Evolutionary conservation across 2,113 vertebrate species (phyloP), one percentile per base, ranked within the genome.

Genomic region (Carollia perspicillata): DNA sequence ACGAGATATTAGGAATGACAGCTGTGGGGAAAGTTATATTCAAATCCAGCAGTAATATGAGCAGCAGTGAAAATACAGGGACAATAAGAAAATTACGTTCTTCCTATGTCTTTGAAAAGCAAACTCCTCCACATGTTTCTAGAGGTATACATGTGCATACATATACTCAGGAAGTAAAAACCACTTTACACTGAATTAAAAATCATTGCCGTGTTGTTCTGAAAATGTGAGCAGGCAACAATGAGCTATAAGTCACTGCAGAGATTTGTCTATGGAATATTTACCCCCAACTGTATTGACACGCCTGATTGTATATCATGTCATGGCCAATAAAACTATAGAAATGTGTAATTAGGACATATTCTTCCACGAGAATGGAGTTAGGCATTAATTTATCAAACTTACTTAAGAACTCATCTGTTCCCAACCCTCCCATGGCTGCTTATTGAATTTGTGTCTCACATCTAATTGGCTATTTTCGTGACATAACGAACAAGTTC

Each of bases 381-480:
- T 51, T 92, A 91, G 93, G 71, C 93, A 80, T 95, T 96, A 94
- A 89, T 94, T 98, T 83, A 87, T 97, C 8, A 1, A 92, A 89
- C 87, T 98, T 96, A 40, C 89, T 98, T 97, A 95, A 96, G 89
- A 84, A 96, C 77, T 85, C 4, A 6, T 95, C 96, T 97, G 75
- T 87, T 40, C 75, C 97, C 79, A 28, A 53, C 87, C 93, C 17
- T 93, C 96, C 94, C 51, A 11, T 9, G 83, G 85, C 55, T 30
- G 66, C 78, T 86, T 95, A 97, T 98, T 93, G 90, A 96, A 89
- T 90, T 96, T 98, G 96, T 97, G 40, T 90, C 84, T 96, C 30
- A 49, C 51, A 86, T 35, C 44, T 97, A 96, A 97, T 96, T 96
- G 87, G 65, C 93, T 96, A 92, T 97, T 97, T 98, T 92, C 40